Evolutionary conservation across 1,140 invertebrate genomes (phyloP).

Genomic region (Dryas iulia): DNA sequence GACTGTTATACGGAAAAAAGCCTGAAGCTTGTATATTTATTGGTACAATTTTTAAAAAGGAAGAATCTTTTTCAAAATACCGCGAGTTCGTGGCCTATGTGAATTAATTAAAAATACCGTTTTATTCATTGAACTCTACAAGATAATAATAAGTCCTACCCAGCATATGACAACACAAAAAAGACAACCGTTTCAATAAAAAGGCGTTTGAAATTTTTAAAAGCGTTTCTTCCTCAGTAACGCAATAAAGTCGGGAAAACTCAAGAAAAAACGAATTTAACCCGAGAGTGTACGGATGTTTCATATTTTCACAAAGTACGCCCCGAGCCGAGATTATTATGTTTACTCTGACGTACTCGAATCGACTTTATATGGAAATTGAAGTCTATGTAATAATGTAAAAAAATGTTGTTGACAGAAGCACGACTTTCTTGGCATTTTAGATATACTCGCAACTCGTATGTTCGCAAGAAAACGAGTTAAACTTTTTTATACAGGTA

Average conservation of each 20-base stretch:
- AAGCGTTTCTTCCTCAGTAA: conserved; percentile 27
- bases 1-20: no score
- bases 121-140: background rate
- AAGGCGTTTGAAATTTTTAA: conserved; percentile 29
- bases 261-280: conserved; percentile 34
- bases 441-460: background rate
- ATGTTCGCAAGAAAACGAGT: no score
- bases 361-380: conserved; percentile 35
- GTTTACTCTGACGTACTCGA: conserved; percentile 36
- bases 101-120: background rate
- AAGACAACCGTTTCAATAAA: background rate
- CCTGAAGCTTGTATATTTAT: no score
- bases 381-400: conserved; percentile 28
- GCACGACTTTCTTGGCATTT: background rate
- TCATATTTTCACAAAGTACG: conserved; percentile 45
- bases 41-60: no score
- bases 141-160: background rate
- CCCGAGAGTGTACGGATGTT: conserved; percentile 38
- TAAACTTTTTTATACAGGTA: no score
- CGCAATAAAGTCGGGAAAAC: conserved; percentile 34
- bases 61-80: background rate
- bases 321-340: conserved; percentile 39
- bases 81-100: background rate
- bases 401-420: conserved; percentile 26
- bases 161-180: background rate